Base-by-base conservation (phyloP, 2,113 vertebrate genomes). In the Antidorcas marsupialis region DNA sequence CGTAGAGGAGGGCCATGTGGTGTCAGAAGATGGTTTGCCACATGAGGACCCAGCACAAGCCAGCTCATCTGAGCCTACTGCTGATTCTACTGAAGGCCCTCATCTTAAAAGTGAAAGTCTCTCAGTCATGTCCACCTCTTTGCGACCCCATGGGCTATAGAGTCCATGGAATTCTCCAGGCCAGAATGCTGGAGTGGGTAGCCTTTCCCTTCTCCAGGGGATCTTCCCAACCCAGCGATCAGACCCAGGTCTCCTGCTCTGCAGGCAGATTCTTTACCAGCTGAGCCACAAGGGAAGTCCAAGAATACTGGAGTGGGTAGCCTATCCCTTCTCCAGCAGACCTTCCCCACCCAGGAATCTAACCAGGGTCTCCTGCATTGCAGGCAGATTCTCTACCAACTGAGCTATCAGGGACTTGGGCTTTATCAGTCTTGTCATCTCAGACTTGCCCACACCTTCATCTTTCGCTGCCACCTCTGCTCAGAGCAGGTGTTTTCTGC, bases 1-100 rank as follows among this genome's bases (percentile, higher is more conserved):
- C 5, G 17, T 6, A 30, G 1, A 12, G 5, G 5, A n/a, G 28
- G 25, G 2, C 23, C 33, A 30, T 0, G 0, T 8, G 39, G 27
- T 55, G 0, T 47, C 45, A 43, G 47, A 64, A 47, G 7, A n/a
- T 0, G 5, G 28, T 14, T 52, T 47, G 39, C n/a, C n/a, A 30
- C 62, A 19, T 28, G 27, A 94, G 62, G 79, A 43, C 25, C 28
- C 17, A 15, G 14, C 45, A 33, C 9, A 23, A n/a, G 14, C 27
- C 33, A 16, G 27, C 33, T 85, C n/a, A 47, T 47, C 64, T 27
- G 52, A 89, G 83, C 27, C 16, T 79, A 28, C 9, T 43, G 14
- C n/a, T 23, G 27, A 91, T 43, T 93, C 57, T 84, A 2, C 21
- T n/a, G 13, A 33, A 30, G 25, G 27, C 13, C n/a, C 13, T 87